Base-by-base conservation (phyloP, 2,113 vertebrate species). In the Rhea pennata region DNA sequence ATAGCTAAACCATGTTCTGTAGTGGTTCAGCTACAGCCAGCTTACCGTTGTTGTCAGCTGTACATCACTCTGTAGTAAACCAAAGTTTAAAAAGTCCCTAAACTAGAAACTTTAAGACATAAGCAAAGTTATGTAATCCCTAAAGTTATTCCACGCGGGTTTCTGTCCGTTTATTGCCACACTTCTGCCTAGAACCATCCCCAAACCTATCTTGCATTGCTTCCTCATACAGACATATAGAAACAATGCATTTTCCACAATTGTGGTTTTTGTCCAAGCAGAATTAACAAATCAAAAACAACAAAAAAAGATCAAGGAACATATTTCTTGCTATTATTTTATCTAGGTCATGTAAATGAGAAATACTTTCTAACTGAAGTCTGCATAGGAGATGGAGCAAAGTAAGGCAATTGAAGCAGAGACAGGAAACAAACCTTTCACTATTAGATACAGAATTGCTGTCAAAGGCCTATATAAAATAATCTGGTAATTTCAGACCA, bases 301-400 rank as follows among this genome's bases (percentile, higher is more conserved):
- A 87, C 82, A 73, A 61, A 88, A 87, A 96, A 81, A 96, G 84
- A 95, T 93, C 91, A 96, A 96, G 93, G 84, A 94, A 79, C 74
- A 61, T 94, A 84, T 89, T 95, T 89, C 92, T 87, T 92, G 79
- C 83, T 92, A 92, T 96, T 96, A 84, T 94, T 92, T 81, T 96
- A 96, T 96, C 88, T 97, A 96, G 96, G 96, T 94, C 94, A 97
- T 95, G 96, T 96, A 96, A 95, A 96, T 96, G 96, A 96, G 96
- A 92, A 93, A 91, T 93, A 87, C 74, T 96, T 94, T 93, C 87
- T 82, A 92, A 96, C 73, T 97, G 88, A 94, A 96, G 84, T 66
- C 88, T 89, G 88, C 84, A 80, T 20, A 88, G 79, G 83, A 83
- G 80, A 17, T 1, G 2, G 80, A 92, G 80, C 90, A 93, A 82